Evolutionary conservation across 35 echinoderm and acorn worm genomes (phyloP), one percentile per base, ranked within the genome.

Genomic region (Lytechinus pictus): DNA sequence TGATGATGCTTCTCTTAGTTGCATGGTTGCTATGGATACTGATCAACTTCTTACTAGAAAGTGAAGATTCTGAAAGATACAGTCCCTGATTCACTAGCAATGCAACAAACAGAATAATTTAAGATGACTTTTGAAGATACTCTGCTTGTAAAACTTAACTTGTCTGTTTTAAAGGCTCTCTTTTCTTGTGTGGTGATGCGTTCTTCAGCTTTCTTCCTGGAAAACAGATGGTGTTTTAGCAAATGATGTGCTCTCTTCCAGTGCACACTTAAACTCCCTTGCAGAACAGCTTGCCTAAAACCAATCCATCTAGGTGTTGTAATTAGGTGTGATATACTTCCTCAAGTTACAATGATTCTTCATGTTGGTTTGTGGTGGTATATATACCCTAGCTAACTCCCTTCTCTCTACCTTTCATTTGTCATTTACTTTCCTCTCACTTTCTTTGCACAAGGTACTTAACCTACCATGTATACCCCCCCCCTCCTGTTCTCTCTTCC

Each of bases 1-100:
- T 57, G 28, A 93, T 55, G 92, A 93, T 93, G 92, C 53, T 57
- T 93, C 27, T 89, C 91, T 28, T 12, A 52, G 87, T 29, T 52
- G 88, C 88, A 90, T 90, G 88, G 88, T 90, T 90, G 28, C 88
- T 90, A 90, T 90, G 88, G 88, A 52, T 6, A 90, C 88, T 19
- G 52, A 54, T n/a, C 19, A 79, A 79, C 19, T 90, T 44, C 88
- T 90, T 44, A 90, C 28, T 9, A 44, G n/a, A 89, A 71, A 71
- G 11, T 71, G 13, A 24, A 71, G 16, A 71, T 21, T 71, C 9
- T 21, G 61, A 24, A 71, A 21, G 61, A 71, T 71, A 21, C 3
- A 21, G 16, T 16, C 16, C 56, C 56, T 58, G 56, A 44, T 44
- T 44, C 33, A 44, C 57, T 19, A 71, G 61, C 24, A 19, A 6